Conservation (phyloP, 2,797 vertebrate species). For the Muscicapa striata region DNA sequence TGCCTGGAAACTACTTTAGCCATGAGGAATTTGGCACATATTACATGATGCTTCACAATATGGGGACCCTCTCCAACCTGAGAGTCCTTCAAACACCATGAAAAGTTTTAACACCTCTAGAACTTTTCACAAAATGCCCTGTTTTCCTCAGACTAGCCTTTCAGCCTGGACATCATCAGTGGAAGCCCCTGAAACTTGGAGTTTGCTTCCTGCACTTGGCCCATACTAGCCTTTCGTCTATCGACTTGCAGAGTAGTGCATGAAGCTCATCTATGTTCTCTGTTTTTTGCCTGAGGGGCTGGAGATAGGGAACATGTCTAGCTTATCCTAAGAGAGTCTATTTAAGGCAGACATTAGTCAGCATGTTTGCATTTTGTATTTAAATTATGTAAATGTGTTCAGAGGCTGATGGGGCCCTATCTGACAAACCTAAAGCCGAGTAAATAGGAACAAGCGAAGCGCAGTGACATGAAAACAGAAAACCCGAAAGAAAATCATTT, state of each 20-base stretch:
- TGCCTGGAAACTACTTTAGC: background rate
- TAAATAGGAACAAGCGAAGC: background rate
- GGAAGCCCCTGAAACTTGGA: background rate
- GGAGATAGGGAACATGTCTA: slow-evolving; percentile 59
- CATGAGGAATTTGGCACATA: background rate
- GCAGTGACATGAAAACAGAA: background rate
- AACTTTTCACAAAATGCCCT: background rate
- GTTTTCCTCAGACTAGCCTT: background rate
- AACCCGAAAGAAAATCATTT: background rate
- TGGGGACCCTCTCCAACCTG: rapidly evolving
- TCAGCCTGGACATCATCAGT: background rate
- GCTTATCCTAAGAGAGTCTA: slow-evolving; percentile 63
- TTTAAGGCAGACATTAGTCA: slow-evolving; percentile 73
- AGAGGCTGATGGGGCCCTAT: slow-evolving; percentile 21
- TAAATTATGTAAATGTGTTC: slow-evolving; percentile 72
- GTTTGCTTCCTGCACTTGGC: background rate
- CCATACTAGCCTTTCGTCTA: background rate
- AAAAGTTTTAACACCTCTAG: background rate
- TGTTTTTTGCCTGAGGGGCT: slow-evolving; percentile 53
- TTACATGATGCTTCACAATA: background rate
- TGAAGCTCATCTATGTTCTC: slow-evolving; percentile 35
- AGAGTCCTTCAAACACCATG: background rate
- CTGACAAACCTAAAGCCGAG: slow-evolving; percentile 3
- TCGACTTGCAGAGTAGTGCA: background rate
- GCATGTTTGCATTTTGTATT: slow-evolving; percentile 71